Base-by-base conservation (phyloP, 2,797 vertebrate genomes). In the Poecilia picta region DNA sequence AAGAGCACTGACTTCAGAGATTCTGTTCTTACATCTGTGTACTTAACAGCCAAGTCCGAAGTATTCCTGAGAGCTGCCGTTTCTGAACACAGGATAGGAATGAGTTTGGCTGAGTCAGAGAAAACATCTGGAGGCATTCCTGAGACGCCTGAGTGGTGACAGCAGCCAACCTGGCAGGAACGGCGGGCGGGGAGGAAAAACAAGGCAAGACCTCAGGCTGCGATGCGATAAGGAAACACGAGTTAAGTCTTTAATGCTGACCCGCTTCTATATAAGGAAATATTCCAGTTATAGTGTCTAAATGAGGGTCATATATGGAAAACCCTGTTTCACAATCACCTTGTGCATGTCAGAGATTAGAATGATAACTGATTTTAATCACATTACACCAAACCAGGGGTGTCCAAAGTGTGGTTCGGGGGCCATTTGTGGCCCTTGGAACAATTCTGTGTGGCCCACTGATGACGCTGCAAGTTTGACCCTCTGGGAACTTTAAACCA, bases 61-160 rank as follows among this genome's bases (percentile, higher is more conserved):
- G 79, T 78, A 77, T 64, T 76, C 62, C 75, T 41, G 71, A 72
- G 74, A 81, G 73, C 20, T 13, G 12, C 49, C 20, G 74, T 81
- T 77, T 81, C 83, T 41, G 66, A 74, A 84, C 76, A 84, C n/a
- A 74, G 66, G 51, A 86, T 68, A 85, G 83, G 89, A 75, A 68
- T 66, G 74, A 72, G 51, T 74, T 33, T 28, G 77, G 73, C 78
- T 89, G 89, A 92, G 84, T 92, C 89, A 78, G 81, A 78, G 85
- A 93, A 89, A 93, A 94, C 93, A 93, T 93, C 91, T 94, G 92
- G 85, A 92, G 84, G 85, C 91, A 94, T 94, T 94, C 92, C 92
- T 93, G 81, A 89, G 82, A 93, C 71, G 88, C 87, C 85, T 82
- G 88, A 91, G 80, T 49, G 73, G 76, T 94, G 94, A 94, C 89